Conservation (phyloP, 2,888 invertebrate genomes). For the Antheraea yamamai region DNA sequence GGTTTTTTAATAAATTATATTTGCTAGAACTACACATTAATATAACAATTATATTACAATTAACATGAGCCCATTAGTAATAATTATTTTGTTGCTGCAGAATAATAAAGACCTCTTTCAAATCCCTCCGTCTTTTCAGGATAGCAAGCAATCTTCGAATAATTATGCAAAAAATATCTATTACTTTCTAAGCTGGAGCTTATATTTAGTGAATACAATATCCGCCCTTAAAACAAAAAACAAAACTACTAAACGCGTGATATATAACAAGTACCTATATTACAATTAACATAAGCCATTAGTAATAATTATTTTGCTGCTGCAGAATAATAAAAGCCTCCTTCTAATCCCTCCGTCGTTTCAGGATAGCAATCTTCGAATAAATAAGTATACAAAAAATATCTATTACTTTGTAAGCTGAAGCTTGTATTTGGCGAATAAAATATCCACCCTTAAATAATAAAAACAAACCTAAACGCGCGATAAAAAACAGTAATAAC, state of each 20-base stretch:
- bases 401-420: no score
- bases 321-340: not conserved
- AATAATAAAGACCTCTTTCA: not conserved
- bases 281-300: not conserved
- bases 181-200: no score
- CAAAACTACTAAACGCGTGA: not conserved
- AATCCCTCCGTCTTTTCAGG: not conserved
- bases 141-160: not conserved
- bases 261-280: not conserved
- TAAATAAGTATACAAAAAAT: not conserved
- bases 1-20: not conserved
- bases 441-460: not conserved
- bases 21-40: not conserved
- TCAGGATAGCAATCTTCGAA: not conserved
- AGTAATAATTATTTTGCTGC: not conserved
- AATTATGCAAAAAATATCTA: not conserved
- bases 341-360: not conserved
- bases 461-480: not conserved
- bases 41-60: not conserved
- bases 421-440: not conserved
- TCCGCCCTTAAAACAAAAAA: not conserved
- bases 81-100: not conserved
- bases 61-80: not conserved
- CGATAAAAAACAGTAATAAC: not conserved
- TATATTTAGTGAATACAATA: not conserved